Evolutionary conservation across 2,797 vertebrate species (phyloP).

Genomic region (Podargus strigoides): DNA sequence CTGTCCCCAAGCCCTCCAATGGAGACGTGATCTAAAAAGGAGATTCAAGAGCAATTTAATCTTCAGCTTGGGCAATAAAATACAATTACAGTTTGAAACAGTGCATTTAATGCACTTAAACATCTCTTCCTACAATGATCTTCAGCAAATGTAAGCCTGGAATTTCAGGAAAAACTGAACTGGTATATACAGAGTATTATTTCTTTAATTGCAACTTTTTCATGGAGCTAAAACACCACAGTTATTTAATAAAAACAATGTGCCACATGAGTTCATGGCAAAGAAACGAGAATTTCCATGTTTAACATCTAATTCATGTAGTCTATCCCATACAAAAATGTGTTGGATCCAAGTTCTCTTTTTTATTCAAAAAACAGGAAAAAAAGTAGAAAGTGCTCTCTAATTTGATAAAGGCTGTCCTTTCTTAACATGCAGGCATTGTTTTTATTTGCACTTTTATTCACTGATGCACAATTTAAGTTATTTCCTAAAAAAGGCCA

Average conservation of each 20-base stretch:
- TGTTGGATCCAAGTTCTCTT: neutral
- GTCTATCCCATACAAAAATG: neutral
- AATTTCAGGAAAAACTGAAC: neutral
- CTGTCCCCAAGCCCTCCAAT: conserved; percentile 97
- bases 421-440: neutral
- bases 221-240: neutral
- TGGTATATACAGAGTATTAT: neutral
- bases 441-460: neutral
- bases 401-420: neutral
- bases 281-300: neutral
- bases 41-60: conserved; percentile 39
- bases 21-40: conserved; percentile 91
- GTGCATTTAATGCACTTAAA: neutral
- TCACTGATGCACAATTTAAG: neutral
- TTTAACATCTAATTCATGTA: neutral
- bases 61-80: conserved; percentile 41
- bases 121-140: neutral
- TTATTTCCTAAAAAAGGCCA: neutral
- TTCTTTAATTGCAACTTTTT: neutral
- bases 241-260: neutral
- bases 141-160: neutral
- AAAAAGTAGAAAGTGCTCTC: neutral
- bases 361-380: neutral
- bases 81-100: conserved; percentile 29
- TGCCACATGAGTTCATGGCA: neutral